phyloP scores from a whole-genome alignment of 2,113 vertebrate species.

The Castor canadensis region DNA sequence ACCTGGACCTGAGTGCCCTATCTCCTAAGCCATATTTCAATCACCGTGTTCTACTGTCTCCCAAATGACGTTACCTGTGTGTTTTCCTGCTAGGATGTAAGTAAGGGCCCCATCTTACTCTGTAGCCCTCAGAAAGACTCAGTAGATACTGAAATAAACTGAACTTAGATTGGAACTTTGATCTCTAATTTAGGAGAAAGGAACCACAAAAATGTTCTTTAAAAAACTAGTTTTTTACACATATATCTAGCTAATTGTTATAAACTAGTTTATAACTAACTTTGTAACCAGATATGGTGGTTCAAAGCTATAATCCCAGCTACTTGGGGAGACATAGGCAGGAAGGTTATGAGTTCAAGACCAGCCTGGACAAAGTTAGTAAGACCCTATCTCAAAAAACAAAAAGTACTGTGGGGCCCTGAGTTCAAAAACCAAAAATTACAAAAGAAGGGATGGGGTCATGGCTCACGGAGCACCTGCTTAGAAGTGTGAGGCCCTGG shows the following conservation, averaged over 20 bases:
- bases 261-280: neutral
- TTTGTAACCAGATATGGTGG: neutral
- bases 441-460: no score
- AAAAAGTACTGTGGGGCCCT: no score
- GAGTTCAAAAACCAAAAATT: no score
- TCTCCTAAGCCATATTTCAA: neutral
- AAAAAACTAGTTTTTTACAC: no score
- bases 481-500: no score
- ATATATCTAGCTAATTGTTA: no score
- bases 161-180: constrained; percentile 2
- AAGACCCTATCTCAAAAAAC: no score
- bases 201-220: neutral
- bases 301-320: no score
- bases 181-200: neutral
- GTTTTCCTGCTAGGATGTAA: neutral
- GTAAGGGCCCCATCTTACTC: neutral
- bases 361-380: no score
- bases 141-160: constrained; percentile 4
- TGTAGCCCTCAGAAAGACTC: neutral
- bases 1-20: neutral
- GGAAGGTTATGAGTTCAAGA: no score
- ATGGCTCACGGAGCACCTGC: no score
- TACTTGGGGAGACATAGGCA: no score
- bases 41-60: neutral
- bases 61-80: neutral